A percentile compares a stretch with the other conserved stretches of the same genome.
Evolutionary conservation across 2,113 vertebrate genomes (phyloP).

Genomic region (Ptilonorhynchus violaceus): DNA sequence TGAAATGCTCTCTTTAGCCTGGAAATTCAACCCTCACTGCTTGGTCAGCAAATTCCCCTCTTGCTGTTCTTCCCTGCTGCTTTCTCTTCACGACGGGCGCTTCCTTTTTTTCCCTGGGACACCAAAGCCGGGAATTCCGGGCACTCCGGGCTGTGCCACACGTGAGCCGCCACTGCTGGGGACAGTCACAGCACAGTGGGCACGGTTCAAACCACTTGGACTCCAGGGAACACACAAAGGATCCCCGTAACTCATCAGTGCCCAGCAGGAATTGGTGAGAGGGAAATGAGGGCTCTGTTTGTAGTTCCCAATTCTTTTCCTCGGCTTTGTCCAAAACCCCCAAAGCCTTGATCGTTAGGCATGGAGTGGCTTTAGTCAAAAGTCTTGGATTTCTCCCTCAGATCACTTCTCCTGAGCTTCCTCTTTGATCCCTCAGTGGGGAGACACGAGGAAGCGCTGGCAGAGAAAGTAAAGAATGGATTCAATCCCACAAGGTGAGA

Average conservation of each 20-base stretch:
- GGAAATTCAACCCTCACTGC: background rate
- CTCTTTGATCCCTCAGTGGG: background rate
- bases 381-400: conserved; percentile 33
- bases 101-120: conserved; percentile 34
- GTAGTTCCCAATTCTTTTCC: background rate
- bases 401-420: conserved; percentile 9
- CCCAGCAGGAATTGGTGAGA: background rate
- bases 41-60: conserved; percentile 20
- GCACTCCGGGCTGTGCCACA: background rate
- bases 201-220: background rate
- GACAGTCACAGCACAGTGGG: background rate
- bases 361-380: background rate
- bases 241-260: background rate
- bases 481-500: background rate
- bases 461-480: background rate
- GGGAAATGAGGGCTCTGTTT: background rate
- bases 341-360: conserved; percentile 17
- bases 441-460: background rate
- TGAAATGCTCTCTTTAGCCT: background rate
- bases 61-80: background rate
- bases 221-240: background rate
- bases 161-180: background rate
- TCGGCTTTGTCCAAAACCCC: background rate
- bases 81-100: background rate
- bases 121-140: conserved; percentile 23